Evolutionary conservation across 2,888 invertebrate species (phyloP), one percentile per base, ranked within the genome.

Genomic region (Amiota mariae): DNA sequence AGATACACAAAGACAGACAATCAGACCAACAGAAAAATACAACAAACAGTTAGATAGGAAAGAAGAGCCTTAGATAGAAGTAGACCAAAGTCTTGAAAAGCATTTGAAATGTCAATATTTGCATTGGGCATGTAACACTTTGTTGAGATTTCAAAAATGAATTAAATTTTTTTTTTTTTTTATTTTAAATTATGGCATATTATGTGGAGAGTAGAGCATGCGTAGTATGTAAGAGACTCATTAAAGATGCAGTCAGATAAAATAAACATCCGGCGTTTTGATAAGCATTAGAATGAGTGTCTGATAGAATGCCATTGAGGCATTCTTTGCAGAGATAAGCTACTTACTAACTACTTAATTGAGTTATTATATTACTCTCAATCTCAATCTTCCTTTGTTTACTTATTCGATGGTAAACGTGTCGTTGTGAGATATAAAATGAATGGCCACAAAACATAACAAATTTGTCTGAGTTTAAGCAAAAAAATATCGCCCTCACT

Each of bases 21-120:
- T 24, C 24, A 24, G 24, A 24, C 24, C 24, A 24, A 24, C 24
- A 24, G 24, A 24, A 3, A 24, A 3, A 24, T 24, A 24, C 24
- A 24, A 24, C 24, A 24, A 3, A 24, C 24, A 2, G 24, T 6
- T 36, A 36, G 36, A 36, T n/a, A n/a, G n/a, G 36, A 82, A 82
- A 77, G 6, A 51, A 51, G 51, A n/a, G 54, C n/a, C 13, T 51
- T 51, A n/a, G 54, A n/a, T 12, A 51, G 4, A 51, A 51, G n/a
- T 12, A 51, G 54, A 51, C 13, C 54, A n/a, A 51, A 51, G n/a
- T 12, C 54, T 12, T 20, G 11, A 59, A 59, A 12, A 15, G 18
- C 81, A 80, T 77, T 76, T 72, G 66, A 72, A 77, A 72, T 77
- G 82, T 82, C 81, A 82, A 82, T 82, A 82, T 82, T 85, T 84